A percentile compares a stretch with the other conserved stretches of the same genome.
phyloP scores from a whole-genome alignment of 2,113 vertebrate genomes.

The Gallinago paraguaiae region DNA sequence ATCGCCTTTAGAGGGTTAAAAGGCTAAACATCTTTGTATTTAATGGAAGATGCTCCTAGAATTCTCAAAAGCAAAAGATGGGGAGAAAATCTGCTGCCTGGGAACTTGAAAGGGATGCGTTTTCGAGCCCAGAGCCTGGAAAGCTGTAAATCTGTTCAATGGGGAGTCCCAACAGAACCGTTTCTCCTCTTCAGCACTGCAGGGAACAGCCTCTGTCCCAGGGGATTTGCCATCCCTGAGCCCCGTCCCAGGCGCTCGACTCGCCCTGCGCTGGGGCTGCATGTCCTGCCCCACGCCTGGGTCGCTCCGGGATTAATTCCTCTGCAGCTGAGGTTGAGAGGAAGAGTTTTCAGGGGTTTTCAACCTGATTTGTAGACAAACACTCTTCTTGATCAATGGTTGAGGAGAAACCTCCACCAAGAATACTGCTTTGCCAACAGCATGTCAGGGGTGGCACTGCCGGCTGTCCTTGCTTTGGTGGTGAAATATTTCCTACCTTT shows the following conservation, averaged over 20 bases:
- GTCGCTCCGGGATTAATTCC: not conserved
- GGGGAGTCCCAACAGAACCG: not conserved
- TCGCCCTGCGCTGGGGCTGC: not conserved
- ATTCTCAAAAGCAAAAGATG: constrained; percentile 53
- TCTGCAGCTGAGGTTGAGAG: not conserved
- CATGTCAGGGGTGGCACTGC: fast-evolving
- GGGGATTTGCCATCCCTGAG: not conserved
- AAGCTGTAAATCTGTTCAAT: not conserved
- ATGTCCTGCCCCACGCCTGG: fast-evolving
- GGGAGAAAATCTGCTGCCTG: constrained; percentile 50
- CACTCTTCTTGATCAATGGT: fast-evolving
- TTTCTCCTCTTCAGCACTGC: not conserved
- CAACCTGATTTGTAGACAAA: not conserved
- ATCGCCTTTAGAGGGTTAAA: constrained; percentile 52
- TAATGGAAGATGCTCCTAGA: constrained; percentile 58
- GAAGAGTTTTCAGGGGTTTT: not conserved
- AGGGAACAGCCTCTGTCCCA: fast-evolving
- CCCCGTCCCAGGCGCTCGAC: not conserved
- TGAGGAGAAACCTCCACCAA: not conserved
- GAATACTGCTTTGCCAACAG: not conserved
- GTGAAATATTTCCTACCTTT: not conserved
- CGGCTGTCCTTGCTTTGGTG: not conserved
- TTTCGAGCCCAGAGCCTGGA: not conserved
- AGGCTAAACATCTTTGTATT: constrained; percentile 53
- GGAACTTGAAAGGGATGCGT: constrained; percentile 45